These are phyloP conservation scores for Bambusicola thoracicus DNA, from an alignment of 2,113 vertebrate species.

Conservation along the genomic window DNA sequence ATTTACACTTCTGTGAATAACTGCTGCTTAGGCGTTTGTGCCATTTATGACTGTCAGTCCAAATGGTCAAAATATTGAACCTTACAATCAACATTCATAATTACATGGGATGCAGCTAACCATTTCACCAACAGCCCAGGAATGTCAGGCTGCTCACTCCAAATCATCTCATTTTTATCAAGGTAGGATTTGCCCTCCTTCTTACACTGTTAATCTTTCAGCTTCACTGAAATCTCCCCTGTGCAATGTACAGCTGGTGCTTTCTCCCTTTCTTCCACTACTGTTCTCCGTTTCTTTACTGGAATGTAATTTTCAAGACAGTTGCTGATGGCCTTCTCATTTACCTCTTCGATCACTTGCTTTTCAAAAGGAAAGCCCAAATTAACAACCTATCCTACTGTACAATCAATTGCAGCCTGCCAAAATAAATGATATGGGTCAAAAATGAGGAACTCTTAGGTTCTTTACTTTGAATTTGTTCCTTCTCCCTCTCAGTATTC, in stretches of 20 bases:
- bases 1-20: conserved; percentile 3
- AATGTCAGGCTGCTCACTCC: not conserved
- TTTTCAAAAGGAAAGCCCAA: conserved; percentile 9
- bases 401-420: not conserved
- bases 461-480: not conserved
- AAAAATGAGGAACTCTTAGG: not conserved
- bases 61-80: not conserved
- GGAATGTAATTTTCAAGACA: conserved; percentile 11
- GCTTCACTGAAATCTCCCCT: not conserved
- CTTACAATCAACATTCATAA: not conserved
- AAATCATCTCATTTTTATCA: not conserved
- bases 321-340: not conserved
- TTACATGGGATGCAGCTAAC: not conserved
- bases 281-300: not conserved
- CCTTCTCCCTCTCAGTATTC: not conserved
- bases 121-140: not conserved
- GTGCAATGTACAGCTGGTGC: not conserved
- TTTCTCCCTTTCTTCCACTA: not conserved
- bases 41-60: not conserved
- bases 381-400: not conserved
- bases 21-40: not conserved
- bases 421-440: not conserved
- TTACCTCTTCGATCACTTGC: not conserved
- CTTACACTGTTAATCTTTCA: not conserved
- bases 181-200: not conserved